Conservation (phyloP, 2,888 invertebrate genomes). For the Cylloceria caligata region DNA sequence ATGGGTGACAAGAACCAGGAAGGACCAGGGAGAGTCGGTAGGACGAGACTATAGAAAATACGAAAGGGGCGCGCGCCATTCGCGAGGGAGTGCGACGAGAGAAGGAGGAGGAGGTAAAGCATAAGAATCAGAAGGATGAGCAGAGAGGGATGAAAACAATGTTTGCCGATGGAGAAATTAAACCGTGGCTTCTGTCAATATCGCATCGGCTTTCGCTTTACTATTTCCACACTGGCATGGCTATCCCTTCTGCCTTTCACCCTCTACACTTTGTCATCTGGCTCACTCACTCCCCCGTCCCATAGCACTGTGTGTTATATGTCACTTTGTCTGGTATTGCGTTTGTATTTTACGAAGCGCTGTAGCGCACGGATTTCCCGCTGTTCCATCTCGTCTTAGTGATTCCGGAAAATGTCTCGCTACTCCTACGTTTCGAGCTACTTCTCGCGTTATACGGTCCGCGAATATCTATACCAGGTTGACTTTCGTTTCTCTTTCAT, state of each 20-base stretch:
- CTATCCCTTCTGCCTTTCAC: conserved; percentile 64
- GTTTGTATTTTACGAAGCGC: conserved; percentile 64
- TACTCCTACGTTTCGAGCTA: conserved; percentile 54
- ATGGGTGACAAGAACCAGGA: conserved; percentile 21
- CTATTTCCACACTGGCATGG: conserved; percentile 75
- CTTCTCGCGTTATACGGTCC: conserved; percentile 49
- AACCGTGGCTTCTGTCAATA: conserved; percentile 83
- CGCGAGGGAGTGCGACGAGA: conserved; percentile 38
- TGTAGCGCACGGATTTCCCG: conserved; percentile 62
- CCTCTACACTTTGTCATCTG: conserved; percentile 63
- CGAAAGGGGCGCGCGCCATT: conserved; percentile 9
- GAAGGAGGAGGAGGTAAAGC: no score
- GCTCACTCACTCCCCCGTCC: conserved; percentile 44
- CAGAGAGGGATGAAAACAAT: conserved; percentile 78
- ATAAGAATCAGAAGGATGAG: conserved; percentile 24
- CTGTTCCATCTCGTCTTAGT: conserved; percentile 65
- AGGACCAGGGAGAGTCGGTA: conserved; percentile 16
- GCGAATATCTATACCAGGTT: conserved; percentile 14
- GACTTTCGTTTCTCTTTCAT: conserved; percentile 29
- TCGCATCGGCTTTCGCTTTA: conserved; percentile 79
- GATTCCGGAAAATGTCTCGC: conserved; percentile 57
- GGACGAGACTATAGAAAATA: conserved; percentile 11
- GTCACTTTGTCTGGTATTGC: conserved; percentile 42
- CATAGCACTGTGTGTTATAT: conserved; percentile 10
- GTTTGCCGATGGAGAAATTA: conserved; percentile 82